These are phyloP conservation scores for Kryptolebias marmoratus DNA, from an alignment of 2,113 vertebrate species.

Conservation along the genomic window DNA sequence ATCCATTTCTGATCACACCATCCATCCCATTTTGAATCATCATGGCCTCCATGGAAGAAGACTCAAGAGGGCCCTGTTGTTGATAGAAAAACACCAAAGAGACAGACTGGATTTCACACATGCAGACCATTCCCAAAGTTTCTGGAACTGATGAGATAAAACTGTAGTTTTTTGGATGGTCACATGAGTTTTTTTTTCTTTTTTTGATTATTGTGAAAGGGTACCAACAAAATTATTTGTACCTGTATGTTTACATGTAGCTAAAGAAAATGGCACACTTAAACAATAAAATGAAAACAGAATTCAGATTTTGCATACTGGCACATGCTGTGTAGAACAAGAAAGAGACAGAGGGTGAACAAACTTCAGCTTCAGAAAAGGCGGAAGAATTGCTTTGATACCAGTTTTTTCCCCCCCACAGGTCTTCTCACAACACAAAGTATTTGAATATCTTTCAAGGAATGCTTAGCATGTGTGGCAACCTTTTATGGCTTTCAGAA, in stretches of 20 bases:
- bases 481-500: constrained; percentile 32
- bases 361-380: not conserved
- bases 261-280: not conserved
- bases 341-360: not conserved
- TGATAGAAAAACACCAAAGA: too few relatives aligned
- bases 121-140: too few relatives aligned
- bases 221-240: too few relatives aligned
- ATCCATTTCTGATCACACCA: too few relatives aligned
- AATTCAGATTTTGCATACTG: constrained; percentile 2
- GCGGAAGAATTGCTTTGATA: not conserved
- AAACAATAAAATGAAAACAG: not conserved
- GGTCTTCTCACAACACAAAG: constrained; percentile 31
- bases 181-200: too few relatives aligned
- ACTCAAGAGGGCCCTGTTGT: too few relatives aligned
- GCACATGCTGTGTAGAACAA: not conserved
- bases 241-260: not conserved
- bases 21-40: too few relatives aligned
- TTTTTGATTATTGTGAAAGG: too few relatives aligned
- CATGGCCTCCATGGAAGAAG: too few relatives aligned
- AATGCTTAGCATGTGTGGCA: constrained; percentile 44
- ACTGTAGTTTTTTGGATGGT: too few relatives aligned
- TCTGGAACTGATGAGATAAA: too few relatives aligned
- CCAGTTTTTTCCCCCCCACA: not conserved
- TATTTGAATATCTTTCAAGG: constrained; percentile 12
- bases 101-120: too few relatives aligned